Evolutionary conservation across 2,113 vertebrate genomes (phyloP).

Genomic region (Pogona vitticeps): DNA sequence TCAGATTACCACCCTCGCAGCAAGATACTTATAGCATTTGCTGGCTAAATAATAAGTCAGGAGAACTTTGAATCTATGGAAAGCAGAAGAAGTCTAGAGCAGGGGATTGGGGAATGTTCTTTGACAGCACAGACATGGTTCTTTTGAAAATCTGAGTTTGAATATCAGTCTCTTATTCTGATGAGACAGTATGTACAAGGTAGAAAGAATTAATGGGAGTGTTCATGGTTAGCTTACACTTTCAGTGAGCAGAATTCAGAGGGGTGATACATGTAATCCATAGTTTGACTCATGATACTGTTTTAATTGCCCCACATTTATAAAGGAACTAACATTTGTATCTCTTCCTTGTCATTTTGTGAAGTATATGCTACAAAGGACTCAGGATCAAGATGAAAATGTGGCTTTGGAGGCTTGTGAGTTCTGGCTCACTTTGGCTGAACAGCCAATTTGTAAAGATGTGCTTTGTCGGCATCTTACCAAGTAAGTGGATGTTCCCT

Average conservation of each 20-base stretch:
- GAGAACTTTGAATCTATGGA: background rate
- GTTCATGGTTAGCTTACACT: background rate
- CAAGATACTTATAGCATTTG: background rate
- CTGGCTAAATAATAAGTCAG: background rate
- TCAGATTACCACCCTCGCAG: background rate
- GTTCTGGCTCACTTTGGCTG: constrained; percentile 96
- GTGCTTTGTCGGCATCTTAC: constrained; percentile 91
- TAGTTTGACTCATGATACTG: no score
- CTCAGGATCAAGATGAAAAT: constrained; percentile 97
- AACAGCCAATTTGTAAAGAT: constrained; percentile 97
- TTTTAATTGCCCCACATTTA: background rate
- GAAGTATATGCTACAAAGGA: constrained; percentile 96
- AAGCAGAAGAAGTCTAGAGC: background rate
- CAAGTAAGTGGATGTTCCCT: constrained; percentile 78
- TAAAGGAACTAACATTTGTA: constrained; percentile 7
- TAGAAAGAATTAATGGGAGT: background rate
- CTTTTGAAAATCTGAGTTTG: background rate
- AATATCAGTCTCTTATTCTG: background rate
- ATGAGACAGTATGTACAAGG: background rate
- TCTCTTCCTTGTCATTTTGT: constrained; percentile 24
- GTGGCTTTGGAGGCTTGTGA: constrained; percentile 97
- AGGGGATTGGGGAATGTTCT: background rate
- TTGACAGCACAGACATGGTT: background rate
- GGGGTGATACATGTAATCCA: background rate
- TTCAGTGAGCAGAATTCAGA: background rate